Conservation (phyloP, 1,140 invertebrate genomes). For the Andricus grossulariae region DNA sequence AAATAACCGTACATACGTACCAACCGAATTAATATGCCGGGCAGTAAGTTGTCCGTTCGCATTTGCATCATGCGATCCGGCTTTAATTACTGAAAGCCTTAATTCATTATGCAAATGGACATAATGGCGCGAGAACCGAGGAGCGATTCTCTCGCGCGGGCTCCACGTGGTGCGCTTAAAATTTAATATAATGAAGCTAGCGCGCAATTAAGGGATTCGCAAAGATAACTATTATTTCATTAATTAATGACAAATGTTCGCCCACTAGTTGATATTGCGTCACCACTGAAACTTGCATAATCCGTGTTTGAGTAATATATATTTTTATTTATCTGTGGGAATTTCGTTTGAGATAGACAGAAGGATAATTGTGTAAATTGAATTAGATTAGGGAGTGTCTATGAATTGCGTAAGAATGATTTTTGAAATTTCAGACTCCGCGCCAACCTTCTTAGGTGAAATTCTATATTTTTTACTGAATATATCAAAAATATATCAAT, state of each 20-base stretch:
- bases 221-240: constrained; percentile 30
- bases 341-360: no score
- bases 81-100: constrained; percentile 66
- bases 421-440: no score
- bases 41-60: constrained; percentile 54
- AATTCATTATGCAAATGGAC: constrained; percentile 69
- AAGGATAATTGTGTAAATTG: no score
- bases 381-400: no score
- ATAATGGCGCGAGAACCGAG: constrained; percentile 60
- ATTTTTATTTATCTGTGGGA: neutral
- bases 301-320: neutral
- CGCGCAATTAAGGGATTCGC: constrained; percentile 30
- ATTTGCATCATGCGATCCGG: constrained; percentile 63
- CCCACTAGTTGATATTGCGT: neutral
- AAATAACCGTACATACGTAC: constrained; percentile 20
- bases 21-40: constrained; percentile 59
- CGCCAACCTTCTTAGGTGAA: no score
- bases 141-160: constrained; percentile 44
- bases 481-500: no score
- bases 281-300: constrained; percentile 18
- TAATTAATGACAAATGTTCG: constrained; percentile 15
- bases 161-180: constrained; percentile 30
- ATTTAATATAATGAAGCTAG: constrained; percentile 31
- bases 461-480: no score
- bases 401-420: no score